A percentile compares a stretch with the other conserved stretches of the same genome.
Evolutionary conservation across 2,888 invertebrate species (phyloP).

Genomic region (Heliconius ethilla): DNA sequence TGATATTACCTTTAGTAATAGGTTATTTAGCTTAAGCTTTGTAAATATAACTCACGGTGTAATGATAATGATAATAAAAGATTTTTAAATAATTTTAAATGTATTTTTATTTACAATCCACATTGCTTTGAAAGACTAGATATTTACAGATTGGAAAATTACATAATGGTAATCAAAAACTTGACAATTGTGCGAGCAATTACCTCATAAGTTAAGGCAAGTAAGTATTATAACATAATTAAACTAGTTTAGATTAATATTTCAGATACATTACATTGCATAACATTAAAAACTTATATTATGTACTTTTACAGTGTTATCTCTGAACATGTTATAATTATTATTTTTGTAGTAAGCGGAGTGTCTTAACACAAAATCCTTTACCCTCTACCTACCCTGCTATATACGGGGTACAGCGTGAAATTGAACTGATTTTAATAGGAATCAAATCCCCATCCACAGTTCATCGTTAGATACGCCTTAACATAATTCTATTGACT

Average conservation of each 20-base stretch:
- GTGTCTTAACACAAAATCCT: not conserved
- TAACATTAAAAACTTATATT: too few relatives aligned
- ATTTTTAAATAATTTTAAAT: slow-evolving; percentile 40
- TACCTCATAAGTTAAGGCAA: too few relatives aligned
- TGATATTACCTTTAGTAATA: slow-evolving; percentile 53
- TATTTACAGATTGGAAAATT: slow-evolving; percentile 17
- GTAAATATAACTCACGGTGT: slow-evolving; percentile 58
- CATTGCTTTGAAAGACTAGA: slow-evolving; percentile 54
- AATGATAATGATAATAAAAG: slow-evolving; percentile 48
- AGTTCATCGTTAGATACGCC: too few relatives aligned
- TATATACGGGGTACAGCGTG: not conserved
- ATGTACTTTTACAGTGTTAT: too few relatives aligned
- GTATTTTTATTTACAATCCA: slow-evolving; percentile 35
- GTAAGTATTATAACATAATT: too few relatives aligned
- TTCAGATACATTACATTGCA: too few relatives aligned
- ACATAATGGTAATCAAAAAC: not conserved
- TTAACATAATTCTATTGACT: too few relatives aligned
- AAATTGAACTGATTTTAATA: not conserved
- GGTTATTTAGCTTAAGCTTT: slow-evolving; percentile 48
- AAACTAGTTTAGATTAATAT: too few relatives aligned
- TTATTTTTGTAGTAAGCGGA: not conserved
- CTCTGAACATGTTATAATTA: too few relatives aligned
- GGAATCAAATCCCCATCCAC: too few relatives aligned
- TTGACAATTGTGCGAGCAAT: too few relatives aligned
- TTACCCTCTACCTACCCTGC: too few relatives aligned